These are phyloP conservation scores for Drepana falcataria DNA, from an alignment of 2,888 invertebrate genomes.

Conservation along the genomic window DNA sequence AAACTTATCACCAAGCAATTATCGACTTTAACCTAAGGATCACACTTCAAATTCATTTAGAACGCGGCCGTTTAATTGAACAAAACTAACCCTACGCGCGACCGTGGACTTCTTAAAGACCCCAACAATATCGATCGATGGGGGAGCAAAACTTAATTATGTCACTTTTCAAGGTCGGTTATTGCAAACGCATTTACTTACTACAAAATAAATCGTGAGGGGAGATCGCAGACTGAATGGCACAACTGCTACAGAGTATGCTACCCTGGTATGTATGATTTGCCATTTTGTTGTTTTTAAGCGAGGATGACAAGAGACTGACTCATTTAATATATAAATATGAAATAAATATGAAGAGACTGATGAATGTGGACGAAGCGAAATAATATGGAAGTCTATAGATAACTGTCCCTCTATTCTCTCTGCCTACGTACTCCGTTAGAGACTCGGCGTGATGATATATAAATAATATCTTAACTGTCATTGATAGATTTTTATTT, in stretches of 20 bases:
- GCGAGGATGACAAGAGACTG: too few species aligned
- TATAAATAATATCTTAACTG: too few species aligned
- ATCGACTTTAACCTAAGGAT: constrained; percentile 9
- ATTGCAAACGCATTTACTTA: constrained; percentile 18
- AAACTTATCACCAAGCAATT: constrained; percentile 1
- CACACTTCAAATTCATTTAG: constrained; percentile 20
- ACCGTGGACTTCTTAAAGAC: constrained; percentile 39
- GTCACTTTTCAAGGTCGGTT: constrained; percentile 63
- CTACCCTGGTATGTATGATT: neutral
- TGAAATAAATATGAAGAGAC: too few species aligned
- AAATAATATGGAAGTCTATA: too few species aligned
- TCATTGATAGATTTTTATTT: too few species aligned
- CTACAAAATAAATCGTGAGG: constrained; percentile 6
- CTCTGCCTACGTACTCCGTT: too few species aligned
- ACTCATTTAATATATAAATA: too few species aligned
- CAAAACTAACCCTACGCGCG: constrained; percentile 37
- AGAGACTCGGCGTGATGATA: too few species aligned
- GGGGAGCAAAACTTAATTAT: constrained; percentile 59
- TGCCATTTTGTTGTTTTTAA: neutral
- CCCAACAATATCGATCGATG: constrained; percentile 57
- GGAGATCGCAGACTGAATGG: constrained; percentile 6
- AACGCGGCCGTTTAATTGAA: constrained; percentile 14
- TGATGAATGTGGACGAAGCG: too few species aligned
- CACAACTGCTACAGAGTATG: neutral
- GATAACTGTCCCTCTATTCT: too few species aligned